Evolutionary conservation across 1,140 invertebrate genomes (phyloP).

Genomic region (Drosophila pseudoananassae): DNA sequence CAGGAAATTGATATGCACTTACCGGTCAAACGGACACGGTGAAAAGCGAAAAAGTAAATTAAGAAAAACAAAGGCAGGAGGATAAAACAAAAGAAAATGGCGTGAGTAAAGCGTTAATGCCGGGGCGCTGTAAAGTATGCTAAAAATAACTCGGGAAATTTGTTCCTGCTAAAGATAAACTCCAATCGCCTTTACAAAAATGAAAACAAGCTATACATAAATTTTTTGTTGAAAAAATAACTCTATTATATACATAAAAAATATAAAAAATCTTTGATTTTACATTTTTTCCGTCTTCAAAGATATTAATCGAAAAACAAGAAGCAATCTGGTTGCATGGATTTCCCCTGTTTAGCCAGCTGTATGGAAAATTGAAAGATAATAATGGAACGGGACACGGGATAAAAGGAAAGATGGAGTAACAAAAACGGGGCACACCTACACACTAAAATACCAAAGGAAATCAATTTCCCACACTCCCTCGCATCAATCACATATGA

Average conservation of each 20-base stretch:
- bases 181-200: background rate
- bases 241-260: background rate
- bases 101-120: conserved; percentile 5
- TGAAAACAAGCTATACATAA: background rate
- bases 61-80: conserved; percentile 1
- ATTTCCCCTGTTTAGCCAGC: conserved; percentile 61
- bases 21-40: conserved; percentile 51
- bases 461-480: conserved; percentile 36
- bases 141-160: conserved; percentile 55
- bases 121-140: conserved; percentile 39
- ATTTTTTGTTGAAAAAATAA: background rate
- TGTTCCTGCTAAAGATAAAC: conserved; percentile 34
- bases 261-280: background rate
- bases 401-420: conserved; percentile 40
- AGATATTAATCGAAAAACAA: conserved; percentile 16
- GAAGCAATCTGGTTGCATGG: conserved; percentile 11
- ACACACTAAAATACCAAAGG: conserved; percentile 20
- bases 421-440: conserved; percentile 10
- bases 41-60: conserved; percentile 11
- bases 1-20: conserved; percentile 79
- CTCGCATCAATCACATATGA: conserved; percentile 25
- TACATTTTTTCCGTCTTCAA: background rate
- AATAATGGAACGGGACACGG: conserved; percentile 47
- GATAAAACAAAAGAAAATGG: background rate
- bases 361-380: conserved; percentile 76